phyloP scores from a whole-genome alignment of 2,113 vertebrate genomes.

The Cyprinodon brontotheroides region DNA sequence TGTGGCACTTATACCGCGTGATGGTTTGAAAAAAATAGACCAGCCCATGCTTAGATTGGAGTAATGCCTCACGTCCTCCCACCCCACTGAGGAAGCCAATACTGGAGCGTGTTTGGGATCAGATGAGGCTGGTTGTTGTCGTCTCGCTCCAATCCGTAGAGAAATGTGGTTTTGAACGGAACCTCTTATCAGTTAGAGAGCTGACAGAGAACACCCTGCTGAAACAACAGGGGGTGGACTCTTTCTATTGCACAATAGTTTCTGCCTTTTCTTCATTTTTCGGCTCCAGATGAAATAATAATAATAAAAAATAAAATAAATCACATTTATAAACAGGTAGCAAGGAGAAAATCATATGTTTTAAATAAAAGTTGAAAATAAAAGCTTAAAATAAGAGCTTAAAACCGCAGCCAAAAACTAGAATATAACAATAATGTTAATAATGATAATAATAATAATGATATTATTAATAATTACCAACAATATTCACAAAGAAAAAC shows the following conservation, averaged over 20 bases:
- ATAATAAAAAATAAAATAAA: conserved; percentile 39
- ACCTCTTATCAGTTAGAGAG: conserved; percentile 39
- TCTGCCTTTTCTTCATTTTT: conserved; percentile 69
- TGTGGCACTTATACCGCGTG: neutral
- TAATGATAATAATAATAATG: conserved; percentile 54
- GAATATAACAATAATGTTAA: conserved; percentile 56
- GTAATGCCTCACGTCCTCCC: neutral
- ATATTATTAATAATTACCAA: conserved; percentile 58
- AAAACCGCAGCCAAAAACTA: conserved; percentile 61
- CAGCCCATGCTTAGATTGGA: neutral
- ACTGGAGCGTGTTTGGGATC: neutral
- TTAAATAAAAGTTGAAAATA: conserved; percentile 35
- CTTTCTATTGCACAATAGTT: conserved; percentile 80
- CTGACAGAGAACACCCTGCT: conserved; percentile 1
- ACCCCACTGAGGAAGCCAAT: neutral
- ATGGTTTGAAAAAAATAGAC: neutral
- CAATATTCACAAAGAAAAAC: conserved; percentile 68
- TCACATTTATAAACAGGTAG: conserved; percentile 74
- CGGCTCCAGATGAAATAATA: conserved; percentile 34
- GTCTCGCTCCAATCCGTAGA: conserved; percentile 40
- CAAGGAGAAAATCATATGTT: conserved; percentile 55
- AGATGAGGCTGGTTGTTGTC: conserved; percentile 7
- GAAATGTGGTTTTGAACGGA: conserved; percentile 28
- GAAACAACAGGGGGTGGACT: conserved; percentile 39
- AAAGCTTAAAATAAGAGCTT: conserved; percentile 41